Conservation (phyloP, 2,113 vertebrate genomes). For the Zingel zingel region DNA sequence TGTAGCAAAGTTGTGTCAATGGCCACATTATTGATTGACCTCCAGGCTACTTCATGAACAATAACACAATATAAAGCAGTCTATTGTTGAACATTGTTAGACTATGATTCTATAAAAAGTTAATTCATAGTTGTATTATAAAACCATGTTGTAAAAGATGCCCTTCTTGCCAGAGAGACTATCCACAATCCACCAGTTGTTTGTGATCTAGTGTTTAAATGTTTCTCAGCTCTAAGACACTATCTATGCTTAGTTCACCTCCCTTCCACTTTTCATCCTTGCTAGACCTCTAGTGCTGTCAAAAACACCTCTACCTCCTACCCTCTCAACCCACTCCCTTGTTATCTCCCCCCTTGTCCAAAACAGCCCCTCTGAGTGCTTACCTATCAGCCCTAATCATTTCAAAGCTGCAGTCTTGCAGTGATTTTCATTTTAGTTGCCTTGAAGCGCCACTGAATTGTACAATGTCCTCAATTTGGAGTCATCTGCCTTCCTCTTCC, state of each 20-base stretch:
- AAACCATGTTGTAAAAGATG: constrained; percentile 18
- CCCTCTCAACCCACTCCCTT: constrained; percentile 51
- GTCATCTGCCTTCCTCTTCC: constrained; percentile 39
- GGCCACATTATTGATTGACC: constrained; percentile 27
- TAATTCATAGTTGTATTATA: background rate
- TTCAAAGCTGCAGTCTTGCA: constrained; percentile 56
- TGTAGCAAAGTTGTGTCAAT: background rate
- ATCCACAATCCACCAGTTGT: constrained; percentile 18
- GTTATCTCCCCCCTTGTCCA: constrained; percentile 68
- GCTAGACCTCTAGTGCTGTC: constrained; percentile 59
- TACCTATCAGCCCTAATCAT: constrained; percentile 74
- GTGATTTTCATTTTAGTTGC: constrained; percentile 68
- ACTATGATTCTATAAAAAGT: background rate
- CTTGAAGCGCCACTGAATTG: constrained; percentile 53
- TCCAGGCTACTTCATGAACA: constrained; percentile 11
- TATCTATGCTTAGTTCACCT: constrained; percentile 45
- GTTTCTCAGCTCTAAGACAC: constrained; percentile 36
- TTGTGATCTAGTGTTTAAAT: constrained; percentile 33
- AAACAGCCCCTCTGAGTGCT: constrained; percentile 67
- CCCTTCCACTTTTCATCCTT: constrained; percentile 26
- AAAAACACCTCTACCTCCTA: constrained; percentile 66
- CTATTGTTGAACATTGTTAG: background rate
- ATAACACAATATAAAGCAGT: background rate
- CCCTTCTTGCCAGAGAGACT: background rate
- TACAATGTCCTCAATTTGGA: constrained; percentile 53